phyloP scores from a whole-genome alignment of 1,140 invertebrate genomes.

The Proales similis region DNA sequence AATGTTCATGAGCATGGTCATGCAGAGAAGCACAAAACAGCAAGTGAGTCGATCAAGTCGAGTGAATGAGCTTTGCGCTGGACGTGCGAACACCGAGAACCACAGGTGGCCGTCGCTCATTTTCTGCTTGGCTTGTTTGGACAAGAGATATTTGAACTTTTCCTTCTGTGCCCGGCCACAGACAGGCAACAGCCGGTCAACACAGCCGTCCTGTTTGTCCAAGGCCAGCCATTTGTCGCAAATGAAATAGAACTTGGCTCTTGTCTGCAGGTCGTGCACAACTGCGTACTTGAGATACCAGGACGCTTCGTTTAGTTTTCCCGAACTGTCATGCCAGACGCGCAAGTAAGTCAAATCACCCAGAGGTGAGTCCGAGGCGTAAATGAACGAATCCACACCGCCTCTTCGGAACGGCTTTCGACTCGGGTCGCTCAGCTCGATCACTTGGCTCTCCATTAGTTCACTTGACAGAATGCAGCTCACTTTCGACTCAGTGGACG shows the following conservation, averaged over 20 bases:
- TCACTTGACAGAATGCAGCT: slow-evolving; percentile 38
- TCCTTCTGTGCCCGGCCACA: slow-evolving; percentile 8
- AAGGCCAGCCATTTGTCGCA: slow-evolving; percentile 53
- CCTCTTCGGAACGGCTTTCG: slow-evolving; percentile 45
- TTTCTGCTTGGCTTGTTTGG: slow-evolving; percentile 17
- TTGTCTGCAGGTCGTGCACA: slow-evolving; percentile 57
- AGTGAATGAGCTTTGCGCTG: slow-evolving; percentile 12
- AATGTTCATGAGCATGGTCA: slow-evolving; percentile 38
- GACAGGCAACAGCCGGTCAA: slow-evolving; percentile 47
- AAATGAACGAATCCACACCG: slow-evolving; percentile 55
- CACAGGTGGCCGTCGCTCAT: slow-evolving; percentile 28
- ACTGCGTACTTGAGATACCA: slow-evolving; percentile 57
- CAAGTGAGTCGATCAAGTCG: slow-evolving; percentile 35
- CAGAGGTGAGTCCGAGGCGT: slow-evolving; percentile 55
- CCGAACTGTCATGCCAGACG: slow-evolving; percentile 59
- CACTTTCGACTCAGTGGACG: slow-evolving; percentile 40
- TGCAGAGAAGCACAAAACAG: slow-evolving; percentile 29
- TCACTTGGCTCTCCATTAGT: slow-evolving; percentile 3
- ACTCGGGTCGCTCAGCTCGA: slow-evolving; percentile 17
- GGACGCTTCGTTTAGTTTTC: slow-evolving; percentile 54
- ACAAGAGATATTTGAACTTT: slow-evolving; percentile 1
- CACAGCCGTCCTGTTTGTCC: slow-evolving; percentile 51
- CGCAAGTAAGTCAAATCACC: slow-evolving; percentile 56
- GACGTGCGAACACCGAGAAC: slow-evolving; percentile 9
- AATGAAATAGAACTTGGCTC: slow-evolving; percentile 53